Evolutionary conservation across 2,888 invertebrate genomes (phyloP).

Genomic region (Abrostola triplasia): DNA sequence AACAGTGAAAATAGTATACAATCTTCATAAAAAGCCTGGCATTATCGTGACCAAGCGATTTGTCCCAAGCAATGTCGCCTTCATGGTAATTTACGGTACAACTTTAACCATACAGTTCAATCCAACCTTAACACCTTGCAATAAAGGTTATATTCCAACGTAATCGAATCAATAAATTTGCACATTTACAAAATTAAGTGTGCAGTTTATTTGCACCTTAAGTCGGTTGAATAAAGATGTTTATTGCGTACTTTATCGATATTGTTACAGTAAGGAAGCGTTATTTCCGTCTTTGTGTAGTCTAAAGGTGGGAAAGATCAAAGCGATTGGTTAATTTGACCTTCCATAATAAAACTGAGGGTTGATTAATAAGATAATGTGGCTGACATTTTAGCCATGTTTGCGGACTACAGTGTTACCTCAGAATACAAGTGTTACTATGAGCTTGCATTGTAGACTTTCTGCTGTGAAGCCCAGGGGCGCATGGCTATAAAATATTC

Average conservation of each 20-base stretch:
- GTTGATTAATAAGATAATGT: constrained; percentile 5
- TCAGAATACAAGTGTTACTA: no score
- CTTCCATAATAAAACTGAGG: constrained; percentile 45
- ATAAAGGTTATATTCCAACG: constrained; percentile 22
- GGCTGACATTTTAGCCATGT: not conserved
- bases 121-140: not conserved
- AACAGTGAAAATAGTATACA: constrained; percentile 60
- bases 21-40: constrained; percentile 56
- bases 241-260: constrained; percentile 13
- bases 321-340: constrained; percentile 49
- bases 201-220: constrained; percentile 23
- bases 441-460: no score
- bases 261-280: constrained; percentile 33
- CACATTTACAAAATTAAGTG: constrained; percentile 8
- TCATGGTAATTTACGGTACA: constrained; percentile 46
- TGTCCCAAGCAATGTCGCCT: constrained; percentile 49
- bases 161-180: not conserved
- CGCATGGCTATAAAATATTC: no score
- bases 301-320: constrained; percentile 56
- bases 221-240: not conserved
- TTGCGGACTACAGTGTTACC: no score
- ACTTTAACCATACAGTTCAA: constrained; percentile 8
- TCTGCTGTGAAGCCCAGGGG: no score
- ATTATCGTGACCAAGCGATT: constrained; percentile 67
- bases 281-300: constrained; percentile 47